A percentile compares a stretch with the other conserved stretches of the same genome.
Conservation (phyloP, 1,140 invertebrate genomes). For the Dendrolimus kikuchii region DNA sequence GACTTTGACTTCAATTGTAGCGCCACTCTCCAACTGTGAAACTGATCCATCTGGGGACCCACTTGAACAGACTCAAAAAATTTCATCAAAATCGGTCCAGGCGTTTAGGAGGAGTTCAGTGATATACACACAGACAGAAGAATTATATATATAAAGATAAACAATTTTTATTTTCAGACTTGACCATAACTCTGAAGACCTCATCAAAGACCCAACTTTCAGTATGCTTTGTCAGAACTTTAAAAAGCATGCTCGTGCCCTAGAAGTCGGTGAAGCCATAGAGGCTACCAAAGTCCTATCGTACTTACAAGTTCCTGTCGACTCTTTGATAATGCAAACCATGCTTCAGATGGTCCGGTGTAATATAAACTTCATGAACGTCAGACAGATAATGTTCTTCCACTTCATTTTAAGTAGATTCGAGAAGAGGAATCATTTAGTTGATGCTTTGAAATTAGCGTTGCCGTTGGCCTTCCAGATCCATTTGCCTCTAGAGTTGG, state of each 20-base stretch:
- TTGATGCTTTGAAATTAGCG: conserved; percentile 74
- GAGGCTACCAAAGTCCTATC: conserved; percentile 73
- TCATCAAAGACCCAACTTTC: conserved; percentile 51
- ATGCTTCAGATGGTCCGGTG: conserved; percentile 75
- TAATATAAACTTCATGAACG: conserved; percentile 74
- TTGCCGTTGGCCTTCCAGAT: conserved; percentile 77
- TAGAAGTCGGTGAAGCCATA: conserved; percentile 72
- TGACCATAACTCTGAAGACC: conserved; percentile 19
- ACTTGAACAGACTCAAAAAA: too few species aligned
- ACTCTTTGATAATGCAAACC: conserved; percentile 74
- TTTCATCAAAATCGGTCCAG: too few species aligned
- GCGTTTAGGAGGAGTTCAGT: too few species aligned
- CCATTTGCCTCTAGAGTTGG: conserved; percentile 70
- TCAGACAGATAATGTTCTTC: conserved; percentile 76
- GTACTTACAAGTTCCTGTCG: conserved; percentile 70
- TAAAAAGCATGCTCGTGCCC: conserved; percentile 64
- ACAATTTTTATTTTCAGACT: not conserved
- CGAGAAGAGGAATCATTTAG: conserved; percentile 66
- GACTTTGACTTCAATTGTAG: too few species aligned
- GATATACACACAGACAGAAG: too few species aligned
- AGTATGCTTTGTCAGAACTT: conserved; percentile 58
- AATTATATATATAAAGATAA: too few species aligned
- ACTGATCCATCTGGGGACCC: too few species aligned
- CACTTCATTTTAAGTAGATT: conserved; percentile 70
- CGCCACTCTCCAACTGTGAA: too few species aligned